Evolutionary conservation across 2,113 vertebrate genomes (phyloP).

Genomic region (Ifrita kowaldi): DNA sequence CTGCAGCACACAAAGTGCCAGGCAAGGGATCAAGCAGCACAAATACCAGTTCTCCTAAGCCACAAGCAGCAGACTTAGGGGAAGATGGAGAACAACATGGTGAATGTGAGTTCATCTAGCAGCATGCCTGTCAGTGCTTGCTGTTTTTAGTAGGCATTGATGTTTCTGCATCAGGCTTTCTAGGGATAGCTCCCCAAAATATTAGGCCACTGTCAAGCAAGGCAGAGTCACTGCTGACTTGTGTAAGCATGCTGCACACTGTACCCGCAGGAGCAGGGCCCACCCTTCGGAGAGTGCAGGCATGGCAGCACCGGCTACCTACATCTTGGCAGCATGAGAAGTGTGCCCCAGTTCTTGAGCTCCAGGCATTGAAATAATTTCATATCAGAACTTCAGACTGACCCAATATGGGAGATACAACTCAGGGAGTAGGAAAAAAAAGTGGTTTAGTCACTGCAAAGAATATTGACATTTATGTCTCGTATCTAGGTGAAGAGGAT

Average conservation of each 20-base stretch:
- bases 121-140: neutral
- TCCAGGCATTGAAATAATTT: neutral
- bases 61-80: neutral
- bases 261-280: fast-evolving
- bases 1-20: neutral
- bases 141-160: neutral
- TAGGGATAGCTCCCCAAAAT: neutral
- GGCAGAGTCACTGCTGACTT: neutral
- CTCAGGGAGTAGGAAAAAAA: neutral
- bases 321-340: neutral
- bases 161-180: neutral
- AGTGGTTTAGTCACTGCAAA: neutral
- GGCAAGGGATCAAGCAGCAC: neutral
- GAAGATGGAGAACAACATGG: fast-evolving
- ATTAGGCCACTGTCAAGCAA: neutral
- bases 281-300: fast-evolving
- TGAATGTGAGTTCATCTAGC: neutral
- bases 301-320: neutral
- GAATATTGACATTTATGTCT: neutral
- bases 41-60: neutral
- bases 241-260: neutral
- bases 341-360: neutral
- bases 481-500: neutral
- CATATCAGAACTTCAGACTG: neutral
- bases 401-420: neutral